These are phyloP conservation scores for Liposcelis brunnea DNA, from an alignment of 2,888 invertebrate species.

Conservation along the genomic window DNA sequence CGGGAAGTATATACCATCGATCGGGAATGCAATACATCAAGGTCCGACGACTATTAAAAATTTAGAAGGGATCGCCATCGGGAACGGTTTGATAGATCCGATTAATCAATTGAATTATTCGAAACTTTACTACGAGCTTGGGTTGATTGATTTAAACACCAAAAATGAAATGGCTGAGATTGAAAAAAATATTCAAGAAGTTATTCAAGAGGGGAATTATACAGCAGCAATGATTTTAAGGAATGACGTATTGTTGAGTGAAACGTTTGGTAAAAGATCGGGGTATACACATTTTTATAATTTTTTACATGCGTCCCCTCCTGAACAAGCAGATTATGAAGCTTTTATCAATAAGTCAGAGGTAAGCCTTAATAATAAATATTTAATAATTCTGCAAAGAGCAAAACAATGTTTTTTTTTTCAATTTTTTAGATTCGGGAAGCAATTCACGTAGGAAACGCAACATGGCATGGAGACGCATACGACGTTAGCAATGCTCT, in stretches of 20 bases:
- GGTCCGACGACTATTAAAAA: conserved; percentile 27
- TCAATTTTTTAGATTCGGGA: conserved; percentile 11
- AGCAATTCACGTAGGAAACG: conserved; percentile 13
- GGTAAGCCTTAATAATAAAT: not conserved
- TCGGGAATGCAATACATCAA: conserved; percentile 33
- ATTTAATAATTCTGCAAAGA: not conserved
- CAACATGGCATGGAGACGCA: conserved; percentile 3
- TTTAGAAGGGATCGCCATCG: conserved; percentile 33
- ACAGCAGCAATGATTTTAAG: conserved; percentile 22
- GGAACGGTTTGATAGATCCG: conserved; percentile 34
- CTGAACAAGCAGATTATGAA: not conserved
- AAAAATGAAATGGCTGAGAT: conserved; percentile 16
- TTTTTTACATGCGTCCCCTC: conserved; percentile 15
- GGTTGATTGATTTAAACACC: conserved; percentile 25
- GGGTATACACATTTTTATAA: conserved; percentile 16
- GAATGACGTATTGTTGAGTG: conserved; percentile 12
- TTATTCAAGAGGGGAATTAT: conserved; percentile 21
- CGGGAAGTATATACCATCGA: conserved; percentile 33
- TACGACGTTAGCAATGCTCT: not conserved
- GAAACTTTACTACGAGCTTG: conserved; percentile 32
- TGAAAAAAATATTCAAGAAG: conserved; percentile 16
- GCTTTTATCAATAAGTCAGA: not conserved
- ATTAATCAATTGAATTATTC: conserved; percentile 32
- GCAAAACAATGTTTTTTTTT: conserved; percentile 2
- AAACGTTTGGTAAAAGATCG: conserved; percentile 24